Percentiles rank a stretch among this genome's conserved stretches.
phyloP scores from a whole-genome alignment of 2,113 vertebrate species.

The Nicator chloris region DNA sequence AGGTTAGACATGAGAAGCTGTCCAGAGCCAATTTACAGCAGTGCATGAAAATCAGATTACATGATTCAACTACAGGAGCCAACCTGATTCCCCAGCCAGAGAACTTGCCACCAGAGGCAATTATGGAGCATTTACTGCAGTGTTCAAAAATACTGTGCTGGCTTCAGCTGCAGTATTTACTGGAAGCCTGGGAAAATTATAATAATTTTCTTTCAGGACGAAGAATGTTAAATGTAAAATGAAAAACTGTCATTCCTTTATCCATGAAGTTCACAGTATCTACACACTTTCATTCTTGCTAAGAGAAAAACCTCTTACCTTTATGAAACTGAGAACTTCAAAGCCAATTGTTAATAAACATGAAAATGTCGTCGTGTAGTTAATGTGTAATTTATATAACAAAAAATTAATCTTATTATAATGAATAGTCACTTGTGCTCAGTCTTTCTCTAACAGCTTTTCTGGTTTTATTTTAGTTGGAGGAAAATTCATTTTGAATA shows the following conservation, averaged over 20 bases:
- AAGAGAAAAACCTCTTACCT: neutral
- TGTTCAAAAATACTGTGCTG: slow-evolving; percentile 16
- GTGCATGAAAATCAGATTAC: slow-evolving; percentile 23
- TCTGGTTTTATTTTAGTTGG: neutral
- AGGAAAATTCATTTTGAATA: neutral
- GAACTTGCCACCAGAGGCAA: slow-evolving; percentile 46
- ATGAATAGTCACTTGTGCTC: neutral
- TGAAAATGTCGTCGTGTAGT: neutral
- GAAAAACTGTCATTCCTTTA: neutral
- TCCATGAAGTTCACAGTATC: neutral
- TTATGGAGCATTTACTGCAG: slow-evolving; percentile 22
- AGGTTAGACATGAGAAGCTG: slow-evolving; percentile 29
- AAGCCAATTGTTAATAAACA: neutral
- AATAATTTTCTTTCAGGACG: neutral
- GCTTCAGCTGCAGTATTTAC: slow-evolving; percentile 18
- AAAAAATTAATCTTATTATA: neutral
- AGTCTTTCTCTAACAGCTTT: neutral
- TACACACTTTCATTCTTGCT: neutral
- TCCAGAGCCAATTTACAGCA: slow-evolving; percentile 22
- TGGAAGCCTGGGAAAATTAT: slow-evolving; percentile 24
- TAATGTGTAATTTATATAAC: neutral
- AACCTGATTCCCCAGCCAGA: slow-evolving; percentile 1
- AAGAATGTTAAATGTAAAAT: neutral
- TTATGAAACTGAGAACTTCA: neutral
- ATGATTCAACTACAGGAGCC: slow-evolving; percentile 1